phyloP scores from a whole-genome alignment of 2,888 invertebrate genomes.

The Acronicta aceris region DNA sequence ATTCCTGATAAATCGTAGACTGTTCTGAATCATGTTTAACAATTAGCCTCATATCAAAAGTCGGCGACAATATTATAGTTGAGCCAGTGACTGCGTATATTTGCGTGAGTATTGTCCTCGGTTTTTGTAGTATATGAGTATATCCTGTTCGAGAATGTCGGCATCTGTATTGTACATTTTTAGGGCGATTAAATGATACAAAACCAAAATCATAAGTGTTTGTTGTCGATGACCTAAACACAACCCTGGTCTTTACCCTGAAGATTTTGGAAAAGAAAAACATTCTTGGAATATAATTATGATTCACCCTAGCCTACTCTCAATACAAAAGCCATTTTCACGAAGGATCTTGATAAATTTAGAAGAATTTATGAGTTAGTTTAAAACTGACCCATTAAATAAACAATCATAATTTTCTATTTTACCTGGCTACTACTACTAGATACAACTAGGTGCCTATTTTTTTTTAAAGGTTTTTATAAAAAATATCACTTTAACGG shows the following conservation, averaged over 20 bases:
- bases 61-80: slow-evolving; percentile 75
- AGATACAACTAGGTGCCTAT: no score
- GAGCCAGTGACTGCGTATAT: slow-evolving; percentile 82
- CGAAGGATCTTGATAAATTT: no score
- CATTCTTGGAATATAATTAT: not conserved
- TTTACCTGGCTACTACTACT: no score
- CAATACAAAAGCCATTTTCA: not conserved
- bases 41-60: slow-evolving; percentile 68
- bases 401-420: no score
- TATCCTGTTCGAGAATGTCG: slow-evolving; percentile 82
- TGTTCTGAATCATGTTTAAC: slow-evolving; percentile 80
- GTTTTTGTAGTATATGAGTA: slow-evolving; percentile 71
- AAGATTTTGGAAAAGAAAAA: not conserved
- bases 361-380: no score
- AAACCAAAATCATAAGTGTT: slow-evolving; percentile 69
- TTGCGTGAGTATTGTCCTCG: slow-evolving; percentile 84
- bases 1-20: slow-evolving; percentile 86
- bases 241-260: slow-evolving; percentile 20
- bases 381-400: no score
- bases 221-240: slow-evolving; percentile 51
- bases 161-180: slow-evolving; percentile 87
- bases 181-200: slow-evolving; percentile 88
- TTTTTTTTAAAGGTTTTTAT: no score
- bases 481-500: no score
- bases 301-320: not conserved